Conservation (phyloP, 2,113 vertebrate genomes). For the Capreolus pygargus region DNA sequence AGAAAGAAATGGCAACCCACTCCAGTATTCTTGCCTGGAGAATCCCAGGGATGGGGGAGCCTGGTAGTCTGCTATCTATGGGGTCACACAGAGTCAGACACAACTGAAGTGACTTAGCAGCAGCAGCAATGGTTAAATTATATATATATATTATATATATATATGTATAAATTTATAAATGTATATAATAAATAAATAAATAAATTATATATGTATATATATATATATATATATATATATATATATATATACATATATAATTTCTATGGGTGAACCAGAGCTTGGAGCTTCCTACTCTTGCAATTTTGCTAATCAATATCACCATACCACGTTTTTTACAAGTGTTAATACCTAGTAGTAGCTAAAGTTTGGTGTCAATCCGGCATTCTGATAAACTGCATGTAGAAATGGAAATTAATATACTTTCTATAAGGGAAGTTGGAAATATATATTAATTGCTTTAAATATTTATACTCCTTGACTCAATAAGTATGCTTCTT, state of each 20-base stretch:
- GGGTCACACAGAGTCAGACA: too few relatives aligned
- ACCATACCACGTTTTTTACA: neutral
- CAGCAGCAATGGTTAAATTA: neutral
- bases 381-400: neutral
- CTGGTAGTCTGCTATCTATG: too few relatives aligned
- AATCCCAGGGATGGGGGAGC: too few relatives aligned
- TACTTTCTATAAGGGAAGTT: neutral
- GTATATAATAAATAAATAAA: too few relatives aligned
- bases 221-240: neutral
- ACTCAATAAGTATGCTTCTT: neutral
- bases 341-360: neutral
- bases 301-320: neutral
- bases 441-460: neutral
- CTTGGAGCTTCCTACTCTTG: neutral
- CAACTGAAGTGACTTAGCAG: too few relatives aligned
- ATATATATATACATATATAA: too few relatives aligned
- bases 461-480: neutral
- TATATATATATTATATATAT: neutral
- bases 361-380: neutral
- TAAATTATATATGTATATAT: neutral
- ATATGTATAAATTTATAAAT: too few relatives aligned
- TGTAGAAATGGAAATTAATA: neutral
- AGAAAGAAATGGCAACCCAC: too few relatives aligned
- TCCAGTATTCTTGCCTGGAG: too few relatives aligned
- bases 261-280: neutral